Conservation (phyloP, 92 coral and sea anemone species). For the Desmophyllum pertusum region DNA sequence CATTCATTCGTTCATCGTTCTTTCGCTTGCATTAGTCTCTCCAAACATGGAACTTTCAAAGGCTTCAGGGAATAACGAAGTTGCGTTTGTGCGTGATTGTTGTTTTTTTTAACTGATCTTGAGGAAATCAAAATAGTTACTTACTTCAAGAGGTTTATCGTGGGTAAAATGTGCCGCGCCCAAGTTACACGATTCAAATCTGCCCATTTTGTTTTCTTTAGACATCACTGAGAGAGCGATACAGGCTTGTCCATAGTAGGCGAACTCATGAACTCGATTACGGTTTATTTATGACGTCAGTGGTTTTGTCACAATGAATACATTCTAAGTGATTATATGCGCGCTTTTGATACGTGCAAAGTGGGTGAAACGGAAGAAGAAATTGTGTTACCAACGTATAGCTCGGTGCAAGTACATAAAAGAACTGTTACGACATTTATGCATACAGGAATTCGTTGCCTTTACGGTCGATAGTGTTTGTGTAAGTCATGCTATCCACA, state of each 20-base stretch:
- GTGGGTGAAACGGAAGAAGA: not conserved
- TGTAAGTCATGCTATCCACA: too few relatives aligned
- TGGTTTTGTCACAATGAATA: not conserved
- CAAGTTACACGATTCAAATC: conserved; percentile 1
- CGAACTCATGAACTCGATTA: not conserved
- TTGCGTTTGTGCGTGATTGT: not conserved
- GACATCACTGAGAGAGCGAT: not conserved
- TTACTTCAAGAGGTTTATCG: conserved; percentile 22
- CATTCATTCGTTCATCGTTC: not conserved
- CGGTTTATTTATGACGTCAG: conserved; percentile 24
- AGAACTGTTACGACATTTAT: not conserved
- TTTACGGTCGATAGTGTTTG: not conserved
- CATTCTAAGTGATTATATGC: not conserved
- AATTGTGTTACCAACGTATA: not conserved
- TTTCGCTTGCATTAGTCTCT: not conserved
- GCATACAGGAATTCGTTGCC: not conserved
- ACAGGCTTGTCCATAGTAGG: not conserved
- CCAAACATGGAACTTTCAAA: too few relatives aligned
- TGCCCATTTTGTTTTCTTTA: not conserved
- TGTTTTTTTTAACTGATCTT: too few relatives aligned
- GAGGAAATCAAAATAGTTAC: too few relatives aligned
- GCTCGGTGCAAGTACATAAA: not conserved
- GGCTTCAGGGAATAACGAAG: not conserved
- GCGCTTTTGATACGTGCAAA: not conserved
- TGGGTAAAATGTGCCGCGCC: not conserved